phyloP scores from a whole-genome alignment of 2,797 vertebrate species.

The Picus viridis region DNA sequence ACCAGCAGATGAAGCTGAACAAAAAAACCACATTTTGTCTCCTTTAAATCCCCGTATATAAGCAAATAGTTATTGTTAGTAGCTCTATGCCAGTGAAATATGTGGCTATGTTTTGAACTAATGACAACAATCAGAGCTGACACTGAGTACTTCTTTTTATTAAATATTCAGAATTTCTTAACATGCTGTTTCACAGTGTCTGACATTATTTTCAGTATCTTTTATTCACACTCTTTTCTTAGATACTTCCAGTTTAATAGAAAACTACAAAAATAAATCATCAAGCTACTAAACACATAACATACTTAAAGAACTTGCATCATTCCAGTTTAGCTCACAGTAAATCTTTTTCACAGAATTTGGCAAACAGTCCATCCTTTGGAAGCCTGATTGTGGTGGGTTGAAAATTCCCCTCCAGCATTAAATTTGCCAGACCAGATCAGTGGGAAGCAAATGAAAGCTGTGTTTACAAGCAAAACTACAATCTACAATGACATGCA shows the following conservation, averaged over 20 bases:
- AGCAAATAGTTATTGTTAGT: background rate
- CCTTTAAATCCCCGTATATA: background rate
- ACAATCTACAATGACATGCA: no score
- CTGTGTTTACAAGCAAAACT: no score
- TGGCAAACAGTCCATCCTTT: background rate
- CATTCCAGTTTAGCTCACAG: background rate
- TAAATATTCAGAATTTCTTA: background rate
- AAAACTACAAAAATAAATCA: background rate
- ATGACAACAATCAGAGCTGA: background rate
- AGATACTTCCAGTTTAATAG: background rate
- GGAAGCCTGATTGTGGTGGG: background rate
- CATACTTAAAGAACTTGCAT: background rate
- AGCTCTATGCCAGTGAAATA: background rate
- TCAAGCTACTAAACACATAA: background rate
- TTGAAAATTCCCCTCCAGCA: no score
- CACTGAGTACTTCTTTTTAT: background rate
- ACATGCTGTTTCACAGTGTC: background rate
- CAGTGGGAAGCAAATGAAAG: no score
- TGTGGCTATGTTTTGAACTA: background rate
- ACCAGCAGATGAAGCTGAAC: background rate
- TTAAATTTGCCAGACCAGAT: no score
- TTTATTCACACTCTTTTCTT: constrained; percentile 11
- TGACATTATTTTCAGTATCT: background rate
- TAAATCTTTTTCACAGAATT: background rate
- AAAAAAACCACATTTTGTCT: background rate